Evolutionary conservation across 1,140 invertebrate genomes (phyloP).

Genomic region (Megalopta genalis): DNA sequence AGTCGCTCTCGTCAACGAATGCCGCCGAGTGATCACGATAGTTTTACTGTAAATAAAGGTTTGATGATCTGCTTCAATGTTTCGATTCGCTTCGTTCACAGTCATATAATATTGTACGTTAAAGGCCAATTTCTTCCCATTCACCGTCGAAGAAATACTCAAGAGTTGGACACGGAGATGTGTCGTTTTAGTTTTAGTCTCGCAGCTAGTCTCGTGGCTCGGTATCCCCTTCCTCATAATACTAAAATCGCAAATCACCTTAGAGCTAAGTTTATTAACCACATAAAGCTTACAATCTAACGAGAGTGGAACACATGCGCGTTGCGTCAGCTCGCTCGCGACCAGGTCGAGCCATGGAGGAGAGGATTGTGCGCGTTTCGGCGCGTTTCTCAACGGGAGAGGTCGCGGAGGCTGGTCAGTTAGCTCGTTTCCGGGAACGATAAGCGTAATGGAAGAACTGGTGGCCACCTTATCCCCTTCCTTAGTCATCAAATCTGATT

Average conservation of each 20-base stretch:
- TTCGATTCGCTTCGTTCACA: background rate
- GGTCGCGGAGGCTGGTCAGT: constrained; percentile 74
- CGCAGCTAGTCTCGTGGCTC: constrained; percentile 37
- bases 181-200: constrained; percentile 4
- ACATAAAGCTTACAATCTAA: constrained; percentile 74
- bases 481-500: constrained; percentile 20
- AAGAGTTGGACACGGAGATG: constrained; percentile 28
- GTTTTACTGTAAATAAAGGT: constrained; percentile 1
- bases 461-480: constrained; percentile 58
- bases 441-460: constrained; percentile 81
- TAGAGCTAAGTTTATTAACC: constrained; percentile 39
- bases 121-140: constrained; percentile 9
- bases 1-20: background rate
- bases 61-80: background rate
- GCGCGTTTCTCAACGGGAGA: constrained; percentile 72
- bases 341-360: constrained; percentile 71
- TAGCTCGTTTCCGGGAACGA: constrained; percentile 79
- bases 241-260: constrained; percentile 32
- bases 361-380: constrained; percentile 66
- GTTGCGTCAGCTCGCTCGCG: constrained; percentile 78
- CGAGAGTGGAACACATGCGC: constrained; percentile 80
- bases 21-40: background rate
- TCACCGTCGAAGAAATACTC: background rate
- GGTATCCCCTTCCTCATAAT: constrained; percentile 40
- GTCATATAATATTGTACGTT: constrained; percentile 6